Percentiles rank a stretch among this genome's conserved stretches.
Conservation (phyloP, 1,140 invertebrate genomes). For the Acromyrmex echinatior region DNA sequence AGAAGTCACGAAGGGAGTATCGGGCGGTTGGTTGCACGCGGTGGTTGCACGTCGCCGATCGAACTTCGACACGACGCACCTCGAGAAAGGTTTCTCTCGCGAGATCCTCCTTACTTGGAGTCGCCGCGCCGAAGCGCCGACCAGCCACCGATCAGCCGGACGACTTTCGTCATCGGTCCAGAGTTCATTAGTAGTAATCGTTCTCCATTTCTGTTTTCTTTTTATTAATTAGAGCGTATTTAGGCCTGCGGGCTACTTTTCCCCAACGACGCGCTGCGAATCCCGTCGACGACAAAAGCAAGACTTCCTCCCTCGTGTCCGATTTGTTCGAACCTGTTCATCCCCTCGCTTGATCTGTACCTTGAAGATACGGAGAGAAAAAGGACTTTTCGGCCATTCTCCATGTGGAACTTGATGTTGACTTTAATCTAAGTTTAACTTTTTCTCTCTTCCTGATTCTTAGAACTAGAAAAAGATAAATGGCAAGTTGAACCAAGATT, state of each 20-base stretch:
- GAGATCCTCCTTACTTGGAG: neutral
- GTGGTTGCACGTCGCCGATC: conserved; percentile 38
- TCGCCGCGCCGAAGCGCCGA: neutral
- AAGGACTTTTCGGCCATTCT: neutral
- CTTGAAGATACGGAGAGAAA: conserved; percentile 12
- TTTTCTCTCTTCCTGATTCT: too few relatives aligned
- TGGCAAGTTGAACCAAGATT: too few relatives aligned
- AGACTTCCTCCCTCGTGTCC: conserved; percentile 46
- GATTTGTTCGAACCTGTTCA: neutral
- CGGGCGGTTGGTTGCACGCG: conserved; percentile 21
- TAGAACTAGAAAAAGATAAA: too few relatives aligned
- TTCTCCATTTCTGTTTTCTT: conserved; percentile 30
- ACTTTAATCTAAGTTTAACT: too few relatives aligned
- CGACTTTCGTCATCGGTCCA: conserved; percentile 9
- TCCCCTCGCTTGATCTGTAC: neutral
- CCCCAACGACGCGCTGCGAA: conserved; percentile 77
- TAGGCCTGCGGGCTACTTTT: conserved; percentile 85
- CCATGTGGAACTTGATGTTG: too few relatives aligned
- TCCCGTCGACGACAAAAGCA: conserved; percentile 75
- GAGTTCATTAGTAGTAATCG: conserved; percentile 41
- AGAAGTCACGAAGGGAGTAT: neutral
- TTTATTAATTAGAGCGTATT: conserved; percentile 82
- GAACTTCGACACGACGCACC: neutral
- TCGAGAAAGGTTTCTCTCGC: neutral
- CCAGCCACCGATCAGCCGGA: conserved; percentile 8